phyloP scores from a whole-genome alignment of 2,888 invertebrate species.

The Drosophila nigricruria region DNA sequence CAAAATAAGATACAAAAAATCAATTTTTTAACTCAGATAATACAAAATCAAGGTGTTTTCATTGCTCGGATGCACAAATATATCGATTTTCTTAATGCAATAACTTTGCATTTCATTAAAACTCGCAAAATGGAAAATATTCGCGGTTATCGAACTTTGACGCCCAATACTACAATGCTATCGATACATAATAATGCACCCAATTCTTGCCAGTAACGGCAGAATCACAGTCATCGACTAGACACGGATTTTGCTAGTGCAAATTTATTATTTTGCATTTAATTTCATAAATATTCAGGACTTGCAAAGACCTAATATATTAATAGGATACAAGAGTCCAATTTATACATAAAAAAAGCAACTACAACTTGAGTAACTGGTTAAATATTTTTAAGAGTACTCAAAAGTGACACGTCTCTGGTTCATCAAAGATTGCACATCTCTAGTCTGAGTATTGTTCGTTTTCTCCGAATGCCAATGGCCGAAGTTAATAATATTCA shows the following conservation, averaged over 20 bases:
- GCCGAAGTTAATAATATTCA: conserved; percentile 66
- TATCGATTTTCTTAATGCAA: background rate
- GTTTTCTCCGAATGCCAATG: conserved; percentile 71
- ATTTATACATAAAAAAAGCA: background rate
- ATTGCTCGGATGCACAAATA: background rate
- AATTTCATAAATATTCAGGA: background rate
- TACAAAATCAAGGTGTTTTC: background rate
- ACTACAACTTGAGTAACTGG: background rate
- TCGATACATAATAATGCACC: background rate
- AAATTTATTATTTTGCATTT: background rate
- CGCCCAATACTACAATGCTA: background rate
- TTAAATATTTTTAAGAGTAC: conserved; percentile 6
- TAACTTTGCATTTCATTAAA: background rate
- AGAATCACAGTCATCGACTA: background rate
- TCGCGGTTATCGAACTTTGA: conserved; percentile 1
- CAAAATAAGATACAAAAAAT: background rate
- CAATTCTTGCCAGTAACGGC: background rate
- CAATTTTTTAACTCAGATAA: background rate
- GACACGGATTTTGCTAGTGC: background rate
- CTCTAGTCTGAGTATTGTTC: conserved; percentile 62
- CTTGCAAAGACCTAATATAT: too few relatives aligned
- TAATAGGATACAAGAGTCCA: background rate
- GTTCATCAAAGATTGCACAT: conserved; percentile 30
- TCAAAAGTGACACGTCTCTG: conserved; percentile 18
- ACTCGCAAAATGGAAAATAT: background rate